Evolutionary conservation across 2,888 invertebrate genomes (phyloP).

Genomic region (Teleiodes luculella): DNA sequence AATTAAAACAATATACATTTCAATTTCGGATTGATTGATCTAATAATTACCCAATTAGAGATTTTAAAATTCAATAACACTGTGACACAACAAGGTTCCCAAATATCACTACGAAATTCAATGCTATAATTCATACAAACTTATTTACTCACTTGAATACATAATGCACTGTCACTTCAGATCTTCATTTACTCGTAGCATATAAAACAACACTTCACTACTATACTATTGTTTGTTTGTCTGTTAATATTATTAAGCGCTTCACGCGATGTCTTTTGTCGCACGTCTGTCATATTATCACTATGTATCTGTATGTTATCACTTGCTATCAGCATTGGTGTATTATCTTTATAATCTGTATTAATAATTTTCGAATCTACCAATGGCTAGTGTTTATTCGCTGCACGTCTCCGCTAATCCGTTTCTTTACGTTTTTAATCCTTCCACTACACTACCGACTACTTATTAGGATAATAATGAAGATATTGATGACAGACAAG

Average conservation of each 20-base stretch:
- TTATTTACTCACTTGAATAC: slow-evolving; percentile 38
- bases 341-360: background rate
- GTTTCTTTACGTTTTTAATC: background rate
- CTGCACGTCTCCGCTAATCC: background rate
- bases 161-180: slow-evolving; percentile 19
- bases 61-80: no score
- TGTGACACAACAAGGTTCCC: no score
- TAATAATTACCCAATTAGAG: no score
- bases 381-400: background rate
- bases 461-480: background rate
- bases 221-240: background rate
- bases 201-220: background rate
- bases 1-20: no score
- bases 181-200: background rate
- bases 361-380: background rate
- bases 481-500: background rate
- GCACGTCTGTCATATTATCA: background rate
- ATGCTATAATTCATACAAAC: no score
- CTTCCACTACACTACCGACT: background rate
- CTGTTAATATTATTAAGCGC: no score
- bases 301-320: background rate
- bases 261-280: background rate
- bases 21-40: no score
- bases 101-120: no score
- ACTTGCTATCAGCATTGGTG: background rate